Base-by-base conservation (phyloP, 2,888 invertebrate species). In the Opisthograptis luteolata region DNA sequence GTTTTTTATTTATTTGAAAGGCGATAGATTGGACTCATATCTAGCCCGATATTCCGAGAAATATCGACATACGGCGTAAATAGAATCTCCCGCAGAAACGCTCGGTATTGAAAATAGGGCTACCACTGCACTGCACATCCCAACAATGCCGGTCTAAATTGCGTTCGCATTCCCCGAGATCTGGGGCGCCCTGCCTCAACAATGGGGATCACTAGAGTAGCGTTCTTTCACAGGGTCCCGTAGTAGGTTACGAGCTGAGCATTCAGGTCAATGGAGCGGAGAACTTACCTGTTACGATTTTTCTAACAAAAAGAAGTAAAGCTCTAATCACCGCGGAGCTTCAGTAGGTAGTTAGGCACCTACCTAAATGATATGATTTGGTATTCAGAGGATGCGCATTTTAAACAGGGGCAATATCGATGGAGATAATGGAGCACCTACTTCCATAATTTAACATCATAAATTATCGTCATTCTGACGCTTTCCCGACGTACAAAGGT, bases 121-220 rank as follows among this genome's bases (percentile, higher is more conserved):
- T 62, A 64, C 49, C 59, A 52, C 51, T 55, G 69, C 67, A 65
- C 66, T 69, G 77, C 71, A 77, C 76, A 81, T 80, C 79, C 75
- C 76, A 76, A 84, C 86, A 84, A 86, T 84, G 74, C 75, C 66
- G 60, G 72, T 67, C 79, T 81, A 86, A 83, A 87, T 87, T 86
- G 87, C 84, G 80, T 83, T 82, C 85, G 75, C 84, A 87, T 87
- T 87, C 85, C 81, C 56, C 36, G 62, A 76, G 70, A 88, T 86
- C 81, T 86, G 80, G 87, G 86, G 70, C 87, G 64, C 62, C 61
- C 58, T 50, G 56, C 64, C 69, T 32, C 37, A 81, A 87, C 87
- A 87, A 87, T 85, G 70, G 77, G 70, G 74, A 69, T 74, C 73
- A 68, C 68, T 76, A 61, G 76, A 80, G 81, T 72, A 81, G 73